Conservation (phyloP, 2,797 vertebrate genomes). For the Macropus fuliginosus region DNA sequence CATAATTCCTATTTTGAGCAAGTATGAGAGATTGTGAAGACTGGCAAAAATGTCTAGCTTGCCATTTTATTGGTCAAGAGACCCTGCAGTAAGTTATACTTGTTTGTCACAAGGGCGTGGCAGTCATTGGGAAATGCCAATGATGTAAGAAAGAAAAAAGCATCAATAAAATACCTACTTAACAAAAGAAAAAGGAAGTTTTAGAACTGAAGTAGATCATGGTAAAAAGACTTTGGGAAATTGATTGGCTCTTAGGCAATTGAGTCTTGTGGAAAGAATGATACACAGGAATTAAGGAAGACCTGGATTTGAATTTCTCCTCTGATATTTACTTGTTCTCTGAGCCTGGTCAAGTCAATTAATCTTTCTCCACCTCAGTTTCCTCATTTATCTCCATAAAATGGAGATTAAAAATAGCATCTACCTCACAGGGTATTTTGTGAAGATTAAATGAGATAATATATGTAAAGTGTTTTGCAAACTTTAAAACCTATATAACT, state of each 20-base stretch:
- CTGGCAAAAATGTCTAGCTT: not conserved
- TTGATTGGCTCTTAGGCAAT: not conserved
- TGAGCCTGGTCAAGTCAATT: not conserved
- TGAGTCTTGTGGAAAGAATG: not conserved
- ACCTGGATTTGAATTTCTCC: not conserved
- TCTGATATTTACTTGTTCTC: not conserved
- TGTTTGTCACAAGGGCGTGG: not conserved
- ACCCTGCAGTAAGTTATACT: not conserved
- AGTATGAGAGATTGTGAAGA: not conserved
- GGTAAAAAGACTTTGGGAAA: not conserved
- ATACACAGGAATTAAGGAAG: not conserved
- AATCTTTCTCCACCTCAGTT: not conserved
- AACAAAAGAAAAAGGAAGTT: not conserved
- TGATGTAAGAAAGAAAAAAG: not conserved
- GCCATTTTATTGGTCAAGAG: not conserved
- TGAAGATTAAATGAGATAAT: not conserved
- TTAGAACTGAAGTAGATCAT: conserved; percentile 22
- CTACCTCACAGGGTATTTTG: not conserved
- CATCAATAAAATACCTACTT: not conserved
- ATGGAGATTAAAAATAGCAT: not conserved
- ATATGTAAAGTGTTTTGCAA: not conserved
- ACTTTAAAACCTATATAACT: not conserved
- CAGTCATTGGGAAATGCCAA: not conserved
- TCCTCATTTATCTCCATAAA: not conserved
- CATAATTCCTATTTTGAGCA: not conserved